Percentiles rank a stretch among this genome's conserved stretches.
These are phyloP conservation scores for Dysdera silvatica DNA, from an alignment of 1,140 invertebrate genomes.

Conservation along the genomic window DNA sequence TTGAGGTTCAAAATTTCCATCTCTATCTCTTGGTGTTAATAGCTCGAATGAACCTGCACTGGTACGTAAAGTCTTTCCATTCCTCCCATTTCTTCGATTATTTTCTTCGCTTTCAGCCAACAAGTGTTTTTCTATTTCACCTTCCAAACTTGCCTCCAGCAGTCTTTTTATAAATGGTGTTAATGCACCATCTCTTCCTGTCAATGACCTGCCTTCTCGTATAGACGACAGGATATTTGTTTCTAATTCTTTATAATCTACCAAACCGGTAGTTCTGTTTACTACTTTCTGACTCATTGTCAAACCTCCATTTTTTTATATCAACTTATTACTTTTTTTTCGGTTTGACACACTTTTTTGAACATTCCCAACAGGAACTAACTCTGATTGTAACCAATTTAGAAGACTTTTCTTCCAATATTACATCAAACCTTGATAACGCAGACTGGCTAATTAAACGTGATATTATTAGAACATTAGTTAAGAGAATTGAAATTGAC, in stretches of 20 bases:
- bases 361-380: not conserved
- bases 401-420: too few relatives aligned
- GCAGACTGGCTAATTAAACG: too few relatives aligned
- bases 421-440: too few relatives aligned
- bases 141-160: not conserved
- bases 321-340: not conserved
- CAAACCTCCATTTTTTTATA: not conserved
- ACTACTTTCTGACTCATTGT: too few relatives aligned
- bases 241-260: conserved; percentile 7
- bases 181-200: too few relatives aligned
- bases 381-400: too few relatives aligned
- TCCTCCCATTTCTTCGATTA: conserved; percentile 11
- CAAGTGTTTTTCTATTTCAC: not conserved
- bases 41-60: conserved; percentile 6
- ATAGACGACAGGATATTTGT: conserved; percentile 2
- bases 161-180: too few relatives aligned
- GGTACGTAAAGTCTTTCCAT: conserved; percentile 4
- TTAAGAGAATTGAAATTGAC: too few relatives aligned
- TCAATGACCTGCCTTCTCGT: too few relatives aligned
- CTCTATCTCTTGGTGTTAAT: not conserved
- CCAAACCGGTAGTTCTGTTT: conserved; percentile 1
- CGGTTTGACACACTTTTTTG: conserved; percentile 1
- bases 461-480: too few relatives aligned
- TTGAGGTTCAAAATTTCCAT: conserved; percentile 3
- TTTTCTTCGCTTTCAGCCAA: conserved; percentile 1